These are phyloP conservation scores for Todiramphus chloris DNA, from an alignment of 2,113 vertebrate genomes.

Conservation along the genomic window DNA sequence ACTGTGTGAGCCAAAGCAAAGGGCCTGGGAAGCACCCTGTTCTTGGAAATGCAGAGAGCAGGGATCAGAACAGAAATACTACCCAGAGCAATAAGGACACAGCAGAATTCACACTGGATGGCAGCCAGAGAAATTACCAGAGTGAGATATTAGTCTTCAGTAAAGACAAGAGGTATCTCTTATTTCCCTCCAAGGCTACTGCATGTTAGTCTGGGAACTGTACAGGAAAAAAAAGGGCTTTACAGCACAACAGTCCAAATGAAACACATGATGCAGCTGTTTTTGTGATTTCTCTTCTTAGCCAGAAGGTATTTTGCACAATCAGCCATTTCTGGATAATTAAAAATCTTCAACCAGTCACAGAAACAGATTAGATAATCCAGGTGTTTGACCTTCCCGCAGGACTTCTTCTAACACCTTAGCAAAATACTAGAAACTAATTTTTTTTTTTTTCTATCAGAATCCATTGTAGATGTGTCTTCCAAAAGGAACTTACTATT, in stretches of 20 bases:
- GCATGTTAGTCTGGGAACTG: not conserved
- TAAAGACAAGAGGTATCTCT: not conserved
- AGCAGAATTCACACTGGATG: not conserved
- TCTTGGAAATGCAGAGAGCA: not conserved
- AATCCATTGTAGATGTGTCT: not conserved
- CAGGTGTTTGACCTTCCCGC: not conserved
- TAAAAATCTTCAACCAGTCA: not conserved
- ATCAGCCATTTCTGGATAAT: conserved; percentile 1
- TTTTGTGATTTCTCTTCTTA: conserved; percentile 2
- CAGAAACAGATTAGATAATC: not conserved
- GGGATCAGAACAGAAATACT: not conserved
- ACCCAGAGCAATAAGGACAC: not conserved
- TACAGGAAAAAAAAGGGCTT: not conserved
- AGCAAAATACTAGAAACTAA: not conserved
- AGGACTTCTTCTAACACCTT: not conserved
- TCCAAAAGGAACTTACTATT: not conserved
- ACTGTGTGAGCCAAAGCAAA: not conserved
- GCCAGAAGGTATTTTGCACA: conserved; percentile 3
- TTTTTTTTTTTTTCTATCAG: not conserved
- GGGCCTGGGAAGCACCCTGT: not conserved
- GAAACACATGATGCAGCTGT: not conserved
- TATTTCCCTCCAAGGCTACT: not conserved
- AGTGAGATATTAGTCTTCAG: not conserved
- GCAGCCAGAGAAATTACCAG: not conserved
- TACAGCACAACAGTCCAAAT: not conserved